These are phyloP conservation scores for Dromius quadrimaculatus DNA, from an alignment of 2,888 invertebrate genomes.

Conservation along the genomic window DNA sequence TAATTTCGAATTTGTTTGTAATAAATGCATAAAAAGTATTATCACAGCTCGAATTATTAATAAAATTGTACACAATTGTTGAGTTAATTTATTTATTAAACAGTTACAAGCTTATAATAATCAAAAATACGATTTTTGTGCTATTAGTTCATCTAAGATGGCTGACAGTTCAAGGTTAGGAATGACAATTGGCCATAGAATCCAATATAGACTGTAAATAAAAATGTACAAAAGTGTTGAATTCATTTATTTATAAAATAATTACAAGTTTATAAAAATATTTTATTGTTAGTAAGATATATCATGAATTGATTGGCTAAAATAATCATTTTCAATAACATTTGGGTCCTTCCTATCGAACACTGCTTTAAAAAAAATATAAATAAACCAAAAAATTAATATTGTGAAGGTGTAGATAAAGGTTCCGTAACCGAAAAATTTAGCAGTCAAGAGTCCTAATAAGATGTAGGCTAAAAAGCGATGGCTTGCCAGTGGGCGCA, in stretches of 20 bases:
- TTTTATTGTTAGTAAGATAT: background rate
- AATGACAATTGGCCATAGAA: no score
- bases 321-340: constrained; percentile 22
- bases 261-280: background rate
- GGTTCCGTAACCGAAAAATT: constrained; percentile 70
- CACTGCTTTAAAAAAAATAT: constrained; percentile 68
- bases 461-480: constrained; percentile 70
- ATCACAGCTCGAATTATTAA: no score
- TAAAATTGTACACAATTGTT: no score
- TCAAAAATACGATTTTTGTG: no score
- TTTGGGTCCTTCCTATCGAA: constrained; percentile 25
- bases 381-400: constrained; percentile 67
- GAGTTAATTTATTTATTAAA: no score
- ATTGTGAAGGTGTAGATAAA: constrained; percentile 68
- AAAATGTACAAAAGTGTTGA: no score
- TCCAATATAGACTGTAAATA: no score
- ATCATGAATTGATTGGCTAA: constrained; percentile 9
- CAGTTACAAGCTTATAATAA: no score
- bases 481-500: constrained; percentile 77
- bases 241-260: background rate
- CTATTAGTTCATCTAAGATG: no score
- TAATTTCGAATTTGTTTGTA: no score
- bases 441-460: constrained; percentile 69
- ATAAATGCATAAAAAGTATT: no score
- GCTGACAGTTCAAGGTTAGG: no score